A percentile compares a stretch with the other conserved stretches of the same genome.
Evolutionary conservation across 2,113 vertebrate genomes (phyloP).

Genomic region (Sylvia atricapilla): DNA sequence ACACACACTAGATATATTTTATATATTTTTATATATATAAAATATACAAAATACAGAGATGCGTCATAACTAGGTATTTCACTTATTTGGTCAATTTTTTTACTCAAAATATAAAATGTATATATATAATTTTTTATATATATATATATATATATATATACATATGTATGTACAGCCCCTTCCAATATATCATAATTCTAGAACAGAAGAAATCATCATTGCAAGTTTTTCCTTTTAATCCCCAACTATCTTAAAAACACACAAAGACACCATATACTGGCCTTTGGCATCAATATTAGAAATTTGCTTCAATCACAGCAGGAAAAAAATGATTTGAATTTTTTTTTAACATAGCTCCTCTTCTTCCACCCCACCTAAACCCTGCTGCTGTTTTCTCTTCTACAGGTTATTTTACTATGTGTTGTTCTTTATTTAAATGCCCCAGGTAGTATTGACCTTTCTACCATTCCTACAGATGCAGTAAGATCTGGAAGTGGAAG

Average conservation of each 20-base stretch:
- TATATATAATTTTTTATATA: not conserved
- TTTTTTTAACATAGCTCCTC: not conserved
- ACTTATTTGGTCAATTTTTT: not conserved
- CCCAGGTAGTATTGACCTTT: not conserved
- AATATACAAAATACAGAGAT: not conserved
- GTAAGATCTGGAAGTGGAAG: not conserved
- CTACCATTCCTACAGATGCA: not conserved
- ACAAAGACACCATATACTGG: not conserved
- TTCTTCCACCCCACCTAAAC: not conserved
- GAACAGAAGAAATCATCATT: not conserved
- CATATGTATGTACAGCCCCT: not conserved
- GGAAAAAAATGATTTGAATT: not conserved
- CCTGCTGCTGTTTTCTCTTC: not conserved
- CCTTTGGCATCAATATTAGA: constrained; percentile 52
- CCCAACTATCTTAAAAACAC: not conserved
- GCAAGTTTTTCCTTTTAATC: not conserved
- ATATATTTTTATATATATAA: not conserved
- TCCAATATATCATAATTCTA: not conserved
- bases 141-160: not conserved
- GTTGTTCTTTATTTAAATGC: not conserved
- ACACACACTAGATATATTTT: not conserved
- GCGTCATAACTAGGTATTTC: not conserved
- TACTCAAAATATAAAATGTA: not conserved
- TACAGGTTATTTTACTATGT: not conserved
- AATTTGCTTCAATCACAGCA: not conserved